Base-by-base conservation (phyloP, 2,888 invertebrate species). In the Leuctra nigra region DNA sequence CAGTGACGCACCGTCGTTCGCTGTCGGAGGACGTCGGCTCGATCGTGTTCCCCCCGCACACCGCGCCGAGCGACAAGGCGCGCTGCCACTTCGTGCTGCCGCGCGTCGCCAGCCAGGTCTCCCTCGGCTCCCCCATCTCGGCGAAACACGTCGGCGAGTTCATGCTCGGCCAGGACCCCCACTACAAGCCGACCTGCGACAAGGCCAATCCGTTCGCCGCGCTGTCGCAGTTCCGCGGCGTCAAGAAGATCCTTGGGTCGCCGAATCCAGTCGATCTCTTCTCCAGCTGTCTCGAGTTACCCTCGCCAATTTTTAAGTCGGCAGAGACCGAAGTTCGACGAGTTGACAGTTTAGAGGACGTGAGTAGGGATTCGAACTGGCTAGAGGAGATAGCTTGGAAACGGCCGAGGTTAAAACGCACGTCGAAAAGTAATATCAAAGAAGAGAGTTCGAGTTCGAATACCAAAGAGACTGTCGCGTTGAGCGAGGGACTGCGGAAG, bases 151-250 rank as follows among this genome's bases (percentile, higher is more conserved):
- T 91, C 7, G 91, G 89, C 53, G 88, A 90, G 73, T 85, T 87
- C 60, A 93, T 93, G 85, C 86, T 91, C 70, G 79, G 86, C 63
- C 83, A 87, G 64, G 91, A 91, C 75, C 81, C 86, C 55, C 87
- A 88, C 72, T 89, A 91, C 69, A 84, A 84, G 67, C 87, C 84
- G 2, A 77, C 79, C 64, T 72, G 71, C 59, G 69, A 71, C 55
- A 79, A 78, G 61, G 77, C 80, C 47, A 87, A 87, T 72, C 87
- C 87, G 1, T 87, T 87, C 68, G 80, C 85, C 57, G 78, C 87
- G 7, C 77, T 91, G 50, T 83, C 83, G 64, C 82, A 86, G 64
- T 83, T 86, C 71, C 81, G 87, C 61, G 90, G 90, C 62, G 89
- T 90, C 55, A 86, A 86, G 72, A 77, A 77, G 61, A 86, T 91